These are phyloP conservation scores for Trichogramma dendrolimi DNA, from an alignment of 2,888 invertebrate species.

Conservation along the genomic window DNA sequence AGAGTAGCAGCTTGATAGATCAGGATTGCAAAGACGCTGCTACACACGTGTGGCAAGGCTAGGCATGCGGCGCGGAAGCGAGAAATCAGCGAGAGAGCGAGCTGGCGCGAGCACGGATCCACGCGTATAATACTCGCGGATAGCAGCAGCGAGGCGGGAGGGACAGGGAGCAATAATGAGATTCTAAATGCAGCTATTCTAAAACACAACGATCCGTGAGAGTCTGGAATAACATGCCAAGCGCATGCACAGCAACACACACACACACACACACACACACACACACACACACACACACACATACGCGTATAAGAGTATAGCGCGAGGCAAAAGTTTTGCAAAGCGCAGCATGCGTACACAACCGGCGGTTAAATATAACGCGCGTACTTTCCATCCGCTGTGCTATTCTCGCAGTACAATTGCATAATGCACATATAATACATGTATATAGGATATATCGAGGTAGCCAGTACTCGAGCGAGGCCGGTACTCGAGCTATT, in stretches of 20 bases:
- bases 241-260: constrained; percentile 9
- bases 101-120: constrained; percentile 9
- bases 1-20: background rate
- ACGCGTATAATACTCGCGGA: background rate
- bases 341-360: too few relatives aligned
- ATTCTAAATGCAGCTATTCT: constrained; percentile 35
- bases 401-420: constrained; percentile 20
- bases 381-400: constrained; percentile 10
- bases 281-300: background rate
- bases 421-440: constrained; percentile 40
- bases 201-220: constrained; percentile 32
- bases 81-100: background rate
- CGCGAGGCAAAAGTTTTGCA: background rate
- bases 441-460: too few relatives aligned
- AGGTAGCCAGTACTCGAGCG: too few relatives aligned
- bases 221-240: constrained; percentile 29
- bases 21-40: constrained; percentile 13
- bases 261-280: background rate
- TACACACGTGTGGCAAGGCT: constrained; percentile 12
- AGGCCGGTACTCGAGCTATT: constrained; percentile 19
- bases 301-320: constrained; percentile 5
- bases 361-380: background rate
- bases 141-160: background rate
- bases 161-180: constrained; percentile 34
- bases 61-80: constrained; percentile 4